Evolutionary conservation across 1,140 invertebrate species (phyloP).

Genomic region (Varroa destructor): DNA sequence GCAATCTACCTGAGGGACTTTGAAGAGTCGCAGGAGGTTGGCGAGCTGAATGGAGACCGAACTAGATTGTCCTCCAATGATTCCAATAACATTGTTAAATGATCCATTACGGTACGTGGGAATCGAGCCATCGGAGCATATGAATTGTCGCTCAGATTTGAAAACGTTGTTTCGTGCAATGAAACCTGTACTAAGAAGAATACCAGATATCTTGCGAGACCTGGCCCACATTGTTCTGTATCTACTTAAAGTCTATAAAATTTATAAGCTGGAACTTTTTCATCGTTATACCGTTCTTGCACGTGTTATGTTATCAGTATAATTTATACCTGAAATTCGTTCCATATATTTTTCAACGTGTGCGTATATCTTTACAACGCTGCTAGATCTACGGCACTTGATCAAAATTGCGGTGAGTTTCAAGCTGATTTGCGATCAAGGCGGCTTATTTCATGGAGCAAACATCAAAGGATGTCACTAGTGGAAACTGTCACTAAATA

Average conservation of each 20-base stretch:
- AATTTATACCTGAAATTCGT: too few species aligned
- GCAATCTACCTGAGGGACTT: constrained; percentile 42
- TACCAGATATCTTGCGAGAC: neutral
- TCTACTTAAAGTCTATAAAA: constrained; percentile 1
- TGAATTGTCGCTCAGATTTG: constrained; percentile 42
- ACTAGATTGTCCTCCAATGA: constrained; percentile 47
- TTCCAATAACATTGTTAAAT: constrained; percentile 46
- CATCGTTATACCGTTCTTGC: too few species aligned
- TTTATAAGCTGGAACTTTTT: too few species aligned
- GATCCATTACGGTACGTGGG: constrained; percentile 42
- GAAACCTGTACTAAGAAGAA: constrained; percentile 40
- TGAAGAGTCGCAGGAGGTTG: constrained; percentile 46
- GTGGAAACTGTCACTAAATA: too few species aligned
- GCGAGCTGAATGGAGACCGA: constrained; percentile 49
- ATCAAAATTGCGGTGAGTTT: too few species aligned
- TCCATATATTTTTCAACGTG: too few species aligned
- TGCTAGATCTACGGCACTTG: too few species aligned
- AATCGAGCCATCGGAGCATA: constrained; percentile 42
- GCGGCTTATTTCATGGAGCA: too few species aligned
- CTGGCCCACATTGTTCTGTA: constrained; percentile 24
- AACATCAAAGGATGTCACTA: too few species aligned
- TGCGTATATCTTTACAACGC: too few species aligned
- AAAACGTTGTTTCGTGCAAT: constrained; percentile 44
- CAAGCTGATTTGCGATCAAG: too few species aligned
- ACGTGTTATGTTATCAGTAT: too few species aligned